Base-by-base conservation (phyloP, 2,113 vertebrate species). In the Merops nubicus region DNA sequence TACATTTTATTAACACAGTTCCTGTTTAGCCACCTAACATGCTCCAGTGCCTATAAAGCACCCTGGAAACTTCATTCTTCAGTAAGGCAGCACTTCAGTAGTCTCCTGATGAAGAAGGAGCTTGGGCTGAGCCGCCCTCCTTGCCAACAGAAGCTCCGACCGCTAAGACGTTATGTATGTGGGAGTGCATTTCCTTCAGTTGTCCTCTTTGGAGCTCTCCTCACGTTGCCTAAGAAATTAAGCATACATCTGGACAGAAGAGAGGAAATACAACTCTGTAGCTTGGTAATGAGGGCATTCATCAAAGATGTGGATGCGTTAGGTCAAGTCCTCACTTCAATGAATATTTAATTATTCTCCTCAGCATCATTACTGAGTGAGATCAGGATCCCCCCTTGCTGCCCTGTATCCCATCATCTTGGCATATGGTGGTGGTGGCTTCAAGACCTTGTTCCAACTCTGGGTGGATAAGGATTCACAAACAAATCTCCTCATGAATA, bases 241-340 rank as follows among this genome's bases (percentile, higher is more conserved):
- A 94, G 68, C 38, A 40, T 93, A n/a, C 79, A 84, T 94, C 83
- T 93, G 76, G 56, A 67, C 69, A 92, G 83, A 93, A 50, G 38
- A 88, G 64, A 92, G 84, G 74, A 96, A 92, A 95, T 89, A 91
- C 51, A 51, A 64, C 56, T 94, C 50, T 63, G 21, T 81, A 87
- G 76, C 8, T 56, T 94, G 64, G 57, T 93, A 93, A 95, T 91
- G 84, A 96, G 73, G 19, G 56, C 80, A 91, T 96, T 93, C 86
- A 89, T 94, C 93, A 93, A 74, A 57, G 20, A 89, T 60, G 69
- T 26, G 73, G 64, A 82, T 81, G 80, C 89, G 64, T 89, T 92
- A 91, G 89, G 77, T 96, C 89, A 92, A 85, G 56, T 79, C 89
- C 56, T 68, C 2, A 0, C 68, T 95, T 68, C 69, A 77, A 3